Evolutionary conservation across 2,113 vertebrate species (phyloP).

Genomic region (Ellobius talpinus): DNA sequence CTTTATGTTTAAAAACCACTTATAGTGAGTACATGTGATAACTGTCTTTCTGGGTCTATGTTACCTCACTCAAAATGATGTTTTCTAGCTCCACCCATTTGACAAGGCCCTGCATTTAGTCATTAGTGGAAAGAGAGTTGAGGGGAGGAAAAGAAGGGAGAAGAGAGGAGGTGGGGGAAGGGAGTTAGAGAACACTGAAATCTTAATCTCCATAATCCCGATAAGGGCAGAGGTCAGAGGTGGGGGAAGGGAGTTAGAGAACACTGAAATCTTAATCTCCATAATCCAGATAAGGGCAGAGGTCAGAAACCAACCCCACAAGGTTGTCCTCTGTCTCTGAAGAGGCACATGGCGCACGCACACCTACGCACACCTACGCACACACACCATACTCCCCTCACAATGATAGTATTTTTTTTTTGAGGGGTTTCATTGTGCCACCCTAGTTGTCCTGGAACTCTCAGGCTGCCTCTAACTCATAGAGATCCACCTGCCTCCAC

Average conservation of each 20-base stretch:
- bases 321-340: background rate
- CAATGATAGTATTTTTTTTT: background rate
- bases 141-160: background rate
- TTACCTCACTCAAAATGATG: no score
- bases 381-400: background rate
- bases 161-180: background rate
- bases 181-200: background rate
- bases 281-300: background rate
- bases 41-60: no score
- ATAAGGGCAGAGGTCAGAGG: background rate
- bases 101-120: background rate
- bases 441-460: background rate
- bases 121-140: background rate
- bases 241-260: background rate
- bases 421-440: background rate
- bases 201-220: background rate
- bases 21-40: no score
- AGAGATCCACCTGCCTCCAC: background rate
- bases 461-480: background rate
- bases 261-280: background rate
- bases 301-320: background rate
- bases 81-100: no score
- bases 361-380: background rate
- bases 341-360: background rate
- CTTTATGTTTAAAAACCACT: no score